Evolutionary conservation across 2,888 invertebrate genomes (phyloP).

Genomic region (Protodeltote pygarga): DNA sequence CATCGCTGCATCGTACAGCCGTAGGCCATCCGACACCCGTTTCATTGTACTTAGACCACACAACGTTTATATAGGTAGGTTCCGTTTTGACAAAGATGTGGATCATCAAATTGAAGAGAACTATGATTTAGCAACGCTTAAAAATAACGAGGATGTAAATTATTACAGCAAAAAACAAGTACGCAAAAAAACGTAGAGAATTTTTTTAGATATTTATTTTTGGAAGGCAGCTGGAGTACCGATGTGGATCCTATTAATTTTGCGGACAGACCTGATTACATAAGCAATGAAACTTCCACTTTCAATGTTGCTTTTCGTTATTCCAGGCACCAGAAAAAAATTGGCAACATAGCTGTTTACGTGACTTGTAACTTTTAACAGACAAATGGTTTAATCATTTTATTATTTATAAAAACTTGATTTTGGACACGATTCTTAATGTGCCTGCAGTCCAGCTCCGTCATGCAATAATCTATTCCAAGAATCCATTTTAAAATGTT

Average conservation of each 20-base stretch:
- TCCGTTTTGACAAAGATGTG: slow-evolving; percentile 47
- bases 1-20: slow-evolving; percentile 32
- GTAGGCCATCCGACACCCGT: slow-evolving; percentile 47
- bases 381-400: slow-evolving; percentile 1
- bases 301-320: slow-evolving; percentile 15
- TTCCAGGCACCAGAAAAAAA: slow-evolving; percentile 2
- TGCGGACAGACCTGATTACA: slow-evolving; percentile 12
- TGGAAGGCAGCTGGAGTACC: slow-evolving; percentile 16
- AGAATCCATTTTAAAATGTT: slow-evolving; percentile 11
- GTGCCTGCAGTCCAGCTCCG: slow-evolving; percentile 1
- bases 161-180: slow-evolving; percentile 16
- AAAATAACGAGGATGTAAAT: slow-evolving; percentile 32
- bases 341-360: slow-evolving; percentile 8
- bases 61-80: slow-evolving; percentile 46
- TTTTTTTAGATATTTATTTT: slow-evolving; percentile 28
- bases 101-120: slow-evolving; percentile 39
- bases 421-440: slow-evolving; percentile 5
- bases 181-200: slow-evolving; percentile 20
- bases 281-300: slow-evolving; percentile 26
- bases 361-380: slow-evolving; percentile 20
- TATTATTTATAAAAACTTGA: neutral
- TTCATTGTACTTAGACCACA: slow-evolving; percentile 51
- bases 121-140: slow-evolving; percentile 20
- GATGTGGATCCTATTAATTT: slow-evolving; percentile 19
- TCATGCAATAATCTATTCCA: slow-evolving; percentile 5